Percentiles rank a stretch among this genome's conserved stretches.
These are phyloP conservation scores for Murina feae DNA, from an alignment of 2,113 vertebrate genomes.

Conservation along the genomic window DNA sequence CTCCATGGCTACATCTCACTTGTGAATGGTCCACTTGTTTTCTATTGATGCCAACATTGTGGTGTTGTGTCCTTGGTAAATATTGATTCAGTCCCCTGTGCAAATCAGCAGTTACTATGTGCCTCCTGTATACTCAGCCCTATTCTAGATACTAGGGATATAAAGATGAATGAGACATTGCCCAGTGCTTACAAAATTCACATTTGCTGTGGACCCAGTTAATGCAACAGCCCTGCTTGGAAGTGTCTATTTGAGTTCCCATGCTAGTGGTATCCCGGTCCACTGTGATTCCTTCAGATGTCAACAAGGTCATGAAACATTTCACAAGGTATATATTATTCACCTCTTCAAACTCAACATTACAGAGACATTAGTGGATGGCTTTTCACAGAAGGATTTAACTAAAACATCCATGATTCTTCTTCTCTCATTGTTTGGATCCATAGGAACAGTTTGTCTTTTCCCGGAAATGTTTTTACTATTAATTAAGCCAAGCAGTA, in stretches of 20 bases:
- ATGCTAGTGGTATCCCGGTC: neutral
- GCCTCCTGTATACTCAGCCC: neutral
- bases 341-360: neutral
- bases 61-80: neutral
- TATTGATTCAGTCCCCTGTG: neutral
- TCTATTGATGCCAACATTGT: neutral
- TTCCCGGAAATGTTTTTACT: constrained; percentile 19
- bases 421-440: constrained; percentile 17
- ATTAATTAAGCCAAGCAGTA: constrained; percentile 11
- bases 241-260: neutral
- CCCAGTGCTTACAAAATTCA: neutral
- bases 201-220: neutral
- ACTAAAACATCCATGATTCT: neutral
- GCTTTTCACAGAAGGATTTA: neutral
- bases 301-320: neutral
- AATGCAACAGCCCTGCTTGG: neutral
- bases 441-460: neutral
- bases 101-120: neutral
- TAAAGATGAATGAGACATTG: neutral
- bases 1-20: neutral
- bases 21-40: neutral
- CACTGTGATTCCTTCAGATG: neutral
- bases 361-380: neutral
- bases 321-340: neutral
- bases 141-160: neutral